Conservation (phyloP, 1,140 invertebrate species). For the Eurosta solidaginis region DNA sequence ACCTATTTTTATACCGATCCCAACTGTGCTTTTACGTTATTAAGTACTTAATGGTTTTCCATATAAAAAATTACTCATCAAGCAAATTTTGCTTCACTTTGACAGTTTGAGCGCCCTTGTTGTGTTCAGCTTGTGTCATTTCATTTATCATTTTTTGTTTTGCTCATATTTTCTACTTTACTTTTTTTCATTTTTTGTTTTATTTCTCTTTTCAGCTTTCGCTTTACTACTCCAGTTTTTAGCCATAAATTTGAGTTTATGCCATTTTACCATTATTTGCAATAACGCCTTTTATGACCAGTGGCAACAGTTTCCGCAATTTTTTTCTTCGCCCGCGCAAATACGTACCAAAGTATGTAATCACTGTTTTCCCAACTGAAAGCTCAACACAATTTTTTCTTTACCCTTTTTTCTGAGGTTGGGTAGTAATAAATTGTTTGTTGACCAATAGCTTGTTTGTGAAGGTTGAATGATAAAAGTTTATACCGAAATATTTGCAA, state of each 20-base stretch:
- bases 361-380: background rate
- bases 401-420: background rate
- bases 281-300: slow-evolving; percentile 10
- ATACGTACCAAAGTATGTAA: background rate
- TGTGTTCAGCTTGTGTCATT: background rate
- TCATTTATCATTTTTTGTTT: background rate
- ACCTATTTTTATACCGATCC: too few species aligned
- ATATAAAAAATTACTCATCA: too few species aligned
- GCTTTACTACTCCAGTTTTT: background rate
- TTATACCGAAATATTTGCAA: background rate
- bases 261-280: slow-evolving; percentile 20
- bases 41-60: too few species aligned
- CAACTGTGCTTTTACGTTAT: too few species aligned
- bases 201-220: background rate
- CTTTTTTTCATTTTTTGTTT: background rate
- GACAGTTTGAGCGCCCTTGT: slow-evolving; percentile 14
- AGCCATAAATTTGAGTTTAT: slow-evolving; percentile 16
- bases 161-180: background rate
- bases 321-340: background rate
- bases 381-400: background rate
- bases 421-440: slow-evolving; percentile 9
- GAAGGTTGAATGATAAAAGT: background rate
- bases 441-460: background rate
- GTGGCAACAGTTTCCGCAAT: background rate
- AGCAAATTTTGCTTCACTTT: background rate